Base-by-base conservation (phyloP, 2,797 vertebrate species). In the Cyclura pinguis region DNA sequence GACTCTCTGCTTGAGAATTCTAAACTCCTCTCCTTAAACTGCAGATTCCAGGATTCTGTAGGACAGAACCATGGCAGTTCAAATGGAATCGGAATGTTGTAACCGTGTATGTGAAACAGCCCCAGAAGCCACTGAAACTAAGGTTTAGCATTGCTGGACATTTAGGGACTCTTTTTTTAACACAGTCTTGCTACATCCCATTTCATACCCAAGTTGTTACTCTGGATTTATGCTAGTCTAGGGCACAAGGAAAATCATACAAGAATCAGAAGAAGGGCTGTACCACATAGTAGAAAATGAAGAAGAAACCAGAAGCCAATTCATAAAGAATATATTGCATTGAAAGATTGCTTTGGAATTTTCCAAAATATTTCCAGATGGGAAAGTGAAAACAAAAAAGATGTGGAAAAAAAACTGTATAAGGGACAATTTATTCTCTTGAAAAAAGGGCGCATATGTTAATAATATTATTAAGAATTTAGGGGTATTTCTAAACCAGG, bases 341-440 rank as follows among this genome's bases (percentile, higher is more conserved):
- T 84, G 47, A 72, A 85, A 69, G 29, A 69, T 35, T 69, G 47
- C 18, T 52, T 80, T 32, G 50, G 29, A 47, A 85, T n/a, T 22
- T 86, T 27, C 78, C 89, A 55, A 90, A 57, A 47, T 85, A 52
- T 47, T 81, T 86, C 24, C n/a, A 73, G 59, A 47, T 22, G 29
- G 57, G 73, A 22, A 13, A 13, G 1, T 47, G 50, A 24, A 1
- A 14, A 6, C 42, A 67, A 81, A 52, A 69, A 6, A 14, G 1
- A 27, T n/a, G 13, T 35, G 1, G 20, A 4, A 12, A 18, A 18
- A 85, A 72, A 47, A 47, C 8, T 20, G 64, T 22, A 29, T 57
- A 86, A 6, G 42, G 27, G 52, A 64, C 2, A 50, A 32, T 18
- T 7, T 13, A 7, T 57, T 35, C 18, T 88, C n/a, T 22, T 29